Conservation (phyloP, 2,888 invertebrate species). For the Drosophila siamana region DNA sequence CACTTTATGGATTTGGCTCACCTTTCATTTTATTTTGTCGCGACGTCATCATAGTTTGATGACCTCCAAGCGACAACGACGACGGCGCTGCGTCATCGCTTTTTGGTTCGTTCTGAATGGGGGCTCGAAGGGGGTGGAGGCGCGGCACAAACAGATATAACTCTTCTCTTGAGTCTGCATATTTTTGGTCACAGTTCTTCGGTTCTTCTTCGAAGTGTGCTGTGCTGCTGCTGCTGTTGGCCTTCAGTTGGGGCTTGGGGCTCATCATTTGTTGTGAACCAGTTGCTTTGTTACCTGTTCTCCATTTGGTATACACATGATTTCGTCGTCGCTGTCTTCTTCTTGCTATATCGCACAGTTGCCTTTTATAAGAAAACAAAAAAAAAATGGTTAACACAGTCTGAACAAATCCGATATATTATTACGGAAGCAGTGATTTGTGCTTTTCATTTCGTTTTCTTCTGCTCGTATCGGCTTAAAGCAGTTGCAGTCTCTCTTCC, state of each 20-base stretch:
- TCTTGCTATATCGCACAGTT: conserved; percentile 40
- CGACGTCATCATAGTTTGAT: conserved; percentile 80
- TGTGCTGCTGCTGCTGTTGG: conserved; percentile 20
- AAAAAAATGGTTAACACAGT: conserved; percentile 19
- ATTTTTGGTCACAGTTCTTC: conserved; percentile 70
- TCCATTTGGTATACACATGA: conserved; percentile 52
- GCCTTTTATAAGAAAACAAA: conserved; percentile 26
- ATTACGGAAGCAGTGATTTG: conserved; percentile 68
- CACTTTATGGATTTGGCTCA: conserved; percentile 19
- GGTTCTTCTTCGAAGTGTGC: conserved; percentile 29
- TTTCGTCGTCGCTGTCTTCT: conserved; percentile 36
- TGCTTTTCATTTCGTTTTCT: conserved; percentile 44
- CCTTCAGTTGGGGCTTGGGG: conserved; percentile 55
- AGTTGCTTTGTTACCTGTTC: conserved; percentile 65
- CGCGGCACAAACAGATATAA: conserved; percentile 28
- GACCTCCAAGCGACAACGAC: conserved; percentile 62
- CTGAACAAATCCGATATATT: conserved; percentile 32
- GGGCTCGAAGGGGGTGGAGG: not conserved
- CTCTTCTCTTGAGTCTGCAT: conserved; percentile 56
- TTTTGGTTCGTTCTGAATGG: conserved; percentile 42
- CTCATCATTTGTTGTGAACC: conserved; percentile 54
- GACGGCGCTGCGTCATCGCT: conserved; percentile 70
- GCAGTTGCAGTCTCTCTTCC: not conserved
- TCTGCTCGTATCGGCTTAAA: conserved; percentile 7
- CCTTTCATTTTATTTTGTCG: conserved; percentile 41